Conservation (phyloP, 2,888 invertebrate genomes). For the Parnassius glacialis region DNA sequence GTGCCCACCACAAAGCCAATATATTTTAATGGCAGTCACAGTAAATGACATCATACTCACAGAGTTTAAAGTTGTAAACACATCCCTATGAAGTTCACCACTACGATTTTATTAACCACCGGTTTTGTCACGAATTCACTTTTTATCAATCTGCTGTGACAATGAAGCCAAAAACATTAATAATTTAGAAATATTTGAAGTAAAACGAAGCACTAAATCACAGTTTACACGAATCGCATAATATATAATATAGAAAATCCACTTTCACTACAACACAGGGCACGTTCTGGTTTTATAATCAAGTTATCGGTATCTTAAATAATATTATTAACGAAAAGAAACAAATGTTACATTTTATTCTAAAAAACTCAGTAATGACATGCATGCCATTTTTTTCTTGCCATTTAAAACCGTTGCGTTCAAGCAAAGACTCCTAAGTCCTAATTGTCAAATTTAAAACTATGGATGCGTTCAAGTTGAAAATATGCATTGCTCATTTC, state of each 20-base stretch:
- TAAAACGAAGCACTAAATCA: constrained; percentile 65
- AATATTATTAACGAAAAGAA: constrained; percentile 38
- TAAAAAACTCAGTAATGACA: constrained; percentile 68
- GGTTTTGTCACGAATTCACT: constrained; percentile 43
- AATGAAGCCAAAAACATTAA: constrained; percentile 35
- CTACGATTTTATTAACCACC: constrained; percentile 43
- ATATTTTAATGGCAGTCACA: constrained; percentile 69
- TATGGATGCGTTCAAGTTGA: constrained; percentile 42
- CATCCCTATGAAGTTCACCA: constrained; percentile 62
- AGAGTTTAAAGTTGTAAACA: constrained; percentile 76
- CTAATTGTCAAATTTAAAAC: constrained; percentile 35
- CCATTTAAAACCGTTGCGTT: constrained; percentile 69
- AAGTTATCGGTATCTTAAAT: constrained; percentile 31
- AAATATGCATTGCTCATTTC: no score
- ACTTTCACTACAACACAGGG: constrained; percentile 39
- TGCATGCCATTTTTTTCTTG: constrained; percentile 68
- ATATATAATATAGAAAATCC: constrained; percentile 39
- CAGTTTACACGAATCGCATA: constrained; percentile 67
- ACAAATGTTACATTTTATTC: constrained; percentile 55
- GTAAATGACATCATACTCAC: constrained; percentile 80
- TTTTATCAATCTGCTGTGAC: constrained; percentile 33
- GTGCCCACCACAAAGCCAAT: constrained; percentile 70
- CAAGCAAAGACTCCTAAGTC: constrained; percentile 39
- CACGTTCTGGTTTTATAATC: constrained; percentile 47
- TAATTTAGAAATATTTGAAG: constrained; percentile 48